These are phyloP conservation scores for Mythimna albipuncta DNA, from an alignment of 2,888 invertebrate species.

Conservation along the genomic window DNA sequence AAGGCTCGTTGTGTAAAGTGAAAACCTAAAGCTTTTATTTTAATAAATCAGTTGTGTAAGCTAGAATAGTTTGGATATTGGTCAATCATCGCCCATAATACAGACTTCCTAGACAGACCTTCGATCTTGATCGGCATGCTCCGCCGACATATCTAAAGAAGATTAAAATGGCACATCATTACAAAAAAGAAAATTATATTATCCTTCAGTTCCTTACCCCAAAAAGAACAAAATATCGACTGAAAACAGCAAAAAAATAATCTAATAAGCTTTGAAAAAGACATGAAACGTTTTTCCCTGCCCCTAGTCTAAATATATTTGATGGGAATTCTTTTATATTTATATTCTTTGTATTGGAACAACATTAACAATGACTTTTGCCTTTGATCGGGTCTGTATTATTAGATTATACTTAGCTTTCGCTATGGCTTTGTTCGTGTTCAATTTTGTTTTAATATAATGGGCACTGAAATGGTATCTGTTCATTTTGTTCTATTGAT, in stretches of 20 bases:
- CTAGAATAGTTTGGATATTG: too few relatives aligned
- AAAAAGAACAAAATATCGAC: constrained; percentile 21
- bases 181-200: neutral
- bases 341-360: constrained; percentile 43
- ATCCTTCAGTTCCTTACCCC: neutral
- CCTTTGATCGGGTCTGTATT: constrained; percentile 46
- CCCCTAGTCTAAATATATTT: constrained; percentile 43
- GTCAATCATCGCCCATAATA: too few relatives aligned
- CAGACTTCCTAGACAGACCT: too few relatives aligned
- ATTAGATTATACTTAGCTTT: constrained; percentile 37
- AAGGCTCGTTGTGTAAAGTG: too few relatives aligned
- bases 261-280: constrained; percentile 28
- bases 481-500: constrained; percentile 5
- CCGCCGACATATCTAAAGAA: too few relatives aligned
- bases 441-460: constrained; percentile 18
- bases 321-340: constrained; percentile 40
- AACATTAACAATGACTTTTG: constrained; percentile 33
- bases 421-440: constrained; percentile 11
- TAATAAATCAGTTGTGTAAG: too few relatives aligned
- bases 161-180: too few relatives aligned
- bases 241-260: constrained; percentile 16
- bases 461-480: neutral
- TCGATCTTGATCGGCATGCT: too few relatives aligned
- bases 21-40: too few relatives aligned
- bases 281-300: constrained; percentile 5